Base-by-base conservation (phyloP, 2,113 vertebrate genomes). In the Genyomyrus donnyi region DNA sequence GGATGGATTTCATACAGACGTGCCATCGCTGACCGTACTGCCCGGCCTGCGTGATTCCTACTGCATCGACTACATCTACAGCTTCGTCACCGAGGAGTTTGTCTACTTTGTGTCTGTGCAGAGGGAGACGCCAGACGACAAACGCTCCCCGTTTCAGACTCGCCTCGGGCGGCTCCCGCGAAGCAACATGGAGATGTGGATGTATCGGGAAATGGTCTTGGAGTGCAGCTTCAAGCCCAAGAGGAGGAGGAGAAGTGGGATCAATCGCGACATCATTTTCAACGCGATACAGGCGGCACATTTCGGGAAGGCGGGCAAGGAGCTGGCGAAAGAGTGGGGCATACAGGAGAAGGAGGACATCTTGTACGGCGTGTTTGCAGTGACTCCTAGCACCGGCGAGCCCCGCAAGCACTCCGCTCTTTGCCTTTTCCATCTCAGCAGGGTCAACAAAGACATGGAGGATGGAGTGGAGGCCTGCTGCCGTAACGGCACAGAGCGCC, bases 91-190 rank as follows among this genome's bases (percentile, higher is more conserved):
- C 0, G 8, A 89, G 17, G 91, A 95, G 0, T 95, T 95, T 0
- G 97, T 98, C 21, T 99, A 98, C 93, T 97, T 99, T 91, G 93
- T 99, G 90, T 97, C 92, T 0, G 95, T 99, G 88, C 98, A 99
- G 91, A 96, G 92, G 0, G 94, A 96, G 87, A 91, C 62, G 19
- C 94, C 94, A 0, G 58, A 3, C 0, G 92, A 91, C 7, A 89
- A 15, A 1, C 91, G 93, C 0, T 85, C 91, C 0, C 49, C 31
- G 0, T 97, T 95, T 90, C 97, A 99, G 92, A 98, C 97, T 0
- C 96, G 95, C 19, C 94, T 99, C 56, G 97, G 93, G 0, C 96
- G 96, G 5, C 95, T 98, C 42, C 94, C 95, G 0, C 94, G 95
- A 21, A 90, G 86, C 3, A 93, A 97, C 77, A 91, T 52, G 0